Base-by-base conservation (phyloP, 2,797 vertebrate genomes). In the Gouania willdenowi region DNA sequence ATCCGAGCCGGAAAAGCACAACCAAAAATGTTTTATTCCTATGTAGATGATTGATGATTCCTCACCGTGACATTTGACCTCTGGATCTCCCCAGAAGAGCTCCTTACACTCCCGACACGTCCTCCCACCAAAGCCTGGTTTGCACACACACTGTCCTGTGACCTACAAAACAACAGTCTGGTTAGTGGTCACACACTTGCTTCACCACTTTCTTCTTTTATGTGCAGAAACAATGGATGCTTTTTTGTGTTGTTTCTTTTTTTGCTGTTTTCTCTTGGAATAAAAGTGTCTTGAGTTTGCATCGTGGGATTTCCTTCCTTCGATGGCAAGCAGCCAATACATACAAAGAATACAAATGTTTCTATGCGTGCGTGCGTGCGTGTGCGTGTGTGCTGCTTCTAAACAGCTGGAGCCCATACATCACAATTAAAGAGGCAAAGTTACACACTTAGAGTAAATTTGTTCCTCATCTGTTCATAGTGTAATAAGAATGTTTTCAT, bases 81-180 rank as follows among this genome's bases (percentile, higher is more conserved):
- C 34, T 1, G 97, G 96, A 66, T 97, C 75, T 0, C 97, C 96
- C 97, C 97, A 99, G 85, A 94, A 98, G 26, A 92, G 85, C 53
- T 94, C 92, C 66, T 91, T 91, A 80, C 97, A 98, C 68, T 98
- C 92, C 3, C 71, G 88, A 80, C 97, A 99, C 0, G 92, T 94
- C 38, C 82, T 90, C 12, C 97, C 96, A 48, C 95, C 94, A 0
- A 99, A 98, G 4, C 95, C 94, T 0, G 93, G 86, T 84, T 88
- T 92, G 67, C 97, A 99, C n/a, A 82, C 80, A 68, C 97, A 99
- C 76, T 93, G 92, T 18, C 97, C 97, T 0, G 91, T 91, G 66
- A 94, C 86, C 94, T 97, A 3, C 4, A 45, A 12, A 17, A 18
- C 21, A 17, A 15, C 2, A 1, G 26, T 20, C 20, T 6, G 1